Conservation (phyloP, 2,113 vertebrate genomes). For the Columbina picui region DNA sequence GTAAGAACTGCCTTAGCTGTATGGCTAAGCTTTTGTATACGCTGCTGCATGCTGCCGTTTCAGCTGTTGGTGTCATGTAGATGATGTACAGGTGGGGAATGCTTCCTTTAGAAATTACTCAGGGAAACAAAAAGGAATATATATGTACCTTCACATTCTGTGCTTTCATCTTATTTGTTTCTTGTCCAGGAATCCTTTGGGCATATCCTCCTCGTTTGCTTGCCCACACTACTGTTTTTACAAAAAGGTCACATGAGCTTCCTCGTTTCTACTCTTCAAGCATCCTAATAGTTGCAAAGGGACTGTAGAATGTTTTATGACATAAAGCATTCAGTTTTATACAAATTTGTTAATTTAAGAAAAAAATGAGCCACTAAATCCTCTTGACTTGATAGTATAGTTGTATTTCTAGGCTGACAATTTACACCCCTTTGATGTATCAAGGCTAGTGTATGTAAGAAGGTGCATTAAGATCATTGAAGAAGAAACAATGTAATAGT, state of each 20-base stretch:
- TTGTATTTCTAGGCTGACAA: not conserved
- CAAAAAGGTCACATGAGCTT: not conserved
- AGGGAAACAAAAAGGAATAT: not conserved
- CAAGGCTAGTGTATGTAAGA: not conserved
- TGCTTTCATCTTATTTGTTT: not conserved
- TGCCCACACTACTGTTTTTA: accelerated
- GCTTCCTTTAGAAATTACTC: not conserved
- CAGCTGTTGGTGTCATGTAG: not conserved
- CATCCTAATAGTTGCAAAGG: not conserved
- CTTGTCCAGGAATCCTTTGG: not conserved
- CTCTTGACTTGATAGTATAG: not conserved
- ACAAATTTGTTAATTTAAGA: not conserved
- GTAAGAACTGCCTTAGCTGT: not conserved
- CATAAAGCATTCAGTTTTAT: not conserved
- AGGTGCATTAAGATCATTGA: not conserved
- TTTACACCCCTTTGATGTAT: not conserved
- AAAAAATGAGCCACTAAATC: not conserved
- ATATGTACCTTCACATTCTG: not conserved
- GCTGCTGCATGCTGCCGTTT: not conserved
- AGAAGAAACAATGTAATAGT: not conserved
- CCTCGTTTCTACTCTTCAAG: not conserved
- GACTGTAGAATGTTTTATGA: not conserved
- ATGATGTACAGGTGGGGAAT: not conserved
- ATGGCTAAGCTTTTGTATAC: not conserved
- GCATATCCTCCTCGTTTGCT: not conserved